phyloP scores from a whole-genome alignment of 1,140 invertebrate species.

The Drosophila cardini region DNA sequence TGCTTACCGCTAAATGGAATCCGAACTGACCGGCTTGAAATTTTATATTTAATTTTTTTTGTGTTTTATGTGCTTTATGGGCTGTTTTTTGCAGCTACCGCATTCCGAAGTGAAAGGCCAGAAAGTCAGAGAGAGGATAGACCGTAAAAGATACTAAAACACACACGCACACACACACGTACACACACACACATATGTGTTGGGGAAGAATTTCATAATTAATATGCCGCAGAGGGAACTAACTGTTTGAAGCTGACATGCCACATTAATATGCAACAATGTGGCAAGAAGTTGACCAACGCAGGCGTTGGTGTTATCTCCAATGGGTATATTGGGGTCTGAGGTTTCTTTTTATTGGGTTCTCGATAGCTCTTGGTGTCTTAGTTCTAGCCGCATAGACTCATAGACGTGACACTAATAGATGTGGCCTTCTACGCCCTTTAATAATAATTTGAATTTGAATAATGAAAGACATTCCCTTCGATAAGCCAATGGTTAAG shows the following conservation, averaged over 20 bases:
- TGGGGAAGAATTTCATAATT: slow-evolving; percentile 72
- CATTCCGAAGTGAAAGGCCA: slow-evolving; percentile 78
- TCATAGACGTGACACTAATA: slow-evolving; percentile 67
- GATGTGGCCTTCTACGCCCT: slow-evolving; percentile 76
- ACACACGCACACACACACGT: slow-evolving; percentile 15
- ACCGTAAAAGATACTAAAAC: slow-evolving; percentile 41
- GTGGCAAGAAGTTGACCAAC: slow-evolving; percentile 22
- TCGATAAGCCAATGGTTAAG: slow-evolving; percentile 35
- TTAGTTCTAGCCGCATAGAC: slow-evolving; percentile 52
- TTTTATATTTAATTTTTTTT: slow-evolving; percentile 2
- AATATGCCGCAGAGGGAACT: slow-evolving; percentile 74
- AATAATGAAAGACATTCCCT: slow-evolving; percentile 67
- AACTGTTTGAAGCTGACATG: slow-evolving; percentile 62
- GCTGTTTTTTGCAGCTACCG: slow-evolving; percentile 64
- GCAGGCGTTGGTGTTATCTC: slow-evolving; percentile 48
- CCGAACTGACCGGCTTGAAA: slow-evolving; percentile 38
- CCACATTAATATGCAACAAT: slow-evolving; percentile 68
- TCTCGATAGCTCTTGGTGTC: slow-evolving; percentile 17
- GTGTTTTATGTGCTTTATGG: slow-evolving; percentile 57
- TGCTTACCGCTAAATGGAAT: slow-evolving; percentile 50
- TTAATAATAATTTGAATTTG: slow-evolving; percentile 72
- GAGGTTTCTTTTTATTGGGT: not conserved
- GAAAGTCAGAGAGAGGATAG: slow-evolving; percentile 28
- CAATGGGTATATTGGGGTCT: slow-evolving; percentile 20
- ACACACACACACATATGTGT: slow-evolving; percentile 5